A percentile compares a stretch with the other conserved stretches of the same genome.
Conservation (phyloP, 2,888 invertebrate species). For the Dyspetes luteomarginatus region DNA sequence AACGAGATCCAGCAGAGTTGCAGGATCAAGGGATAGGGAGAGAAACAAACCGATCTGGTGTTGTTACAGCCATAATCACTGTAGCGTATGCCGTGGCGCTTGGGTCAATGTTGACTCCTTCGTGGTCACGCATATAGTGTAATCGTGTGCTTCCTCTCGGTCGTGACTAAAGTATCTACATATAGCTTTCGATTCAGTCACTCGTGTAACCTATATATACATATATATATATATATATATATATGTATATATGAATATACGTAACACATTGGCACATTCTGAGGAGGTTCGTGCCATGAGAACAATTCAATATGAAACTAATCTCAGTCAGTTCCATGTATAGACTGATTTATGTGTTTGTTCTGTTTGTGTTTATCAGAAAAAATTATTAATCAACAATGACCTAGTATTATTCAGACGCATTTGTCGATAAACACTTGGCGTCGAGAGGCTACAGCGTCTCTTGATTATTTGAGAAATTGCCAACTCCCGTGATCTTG, state of each 20-base stretch:
- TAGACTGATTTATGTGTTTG: constrained; percentile 43
- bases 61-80: constrained; percentile 77
- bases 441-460: too few species aligned
- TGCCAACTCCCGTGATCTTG: too few species aligned
- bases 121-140: constrained; percentile 75
- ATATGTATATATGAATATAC: background rate
- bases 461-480: too few species aligned
- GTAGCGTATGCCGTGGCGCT: constrained; percentile 76
- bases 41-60: constrained; percentile 50
- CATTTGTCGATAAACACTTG: too few species aligned
- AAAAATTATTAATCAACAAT: too few species aligned
- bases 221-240: constrained; percentile 25
- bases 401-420: too few species aligned
- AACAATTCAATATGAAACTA: constrained; percentile 14
- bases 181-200: constrained; percentile 62
- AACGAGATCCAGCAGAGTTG: constrained; percentile 72
- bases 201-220: constrained; percentile 49
- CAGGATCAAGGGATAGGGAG: constrained; percentile 20
- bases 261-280: too few species aligned
- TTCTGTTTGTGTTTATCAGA: constrained; percentile 42
- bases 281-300: constrained; percentile 20
- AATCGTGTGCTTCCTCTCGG: constrained; percentile 59
- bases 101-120: constrained; percentile 76
- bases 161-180: constrained; percentile 21
- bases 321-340: constrained; percentile 1